phyloP scores from a whole-genome alignment of 2,888 invertebrate genomes.

The Diaprepes abbreviatus region DNA sequence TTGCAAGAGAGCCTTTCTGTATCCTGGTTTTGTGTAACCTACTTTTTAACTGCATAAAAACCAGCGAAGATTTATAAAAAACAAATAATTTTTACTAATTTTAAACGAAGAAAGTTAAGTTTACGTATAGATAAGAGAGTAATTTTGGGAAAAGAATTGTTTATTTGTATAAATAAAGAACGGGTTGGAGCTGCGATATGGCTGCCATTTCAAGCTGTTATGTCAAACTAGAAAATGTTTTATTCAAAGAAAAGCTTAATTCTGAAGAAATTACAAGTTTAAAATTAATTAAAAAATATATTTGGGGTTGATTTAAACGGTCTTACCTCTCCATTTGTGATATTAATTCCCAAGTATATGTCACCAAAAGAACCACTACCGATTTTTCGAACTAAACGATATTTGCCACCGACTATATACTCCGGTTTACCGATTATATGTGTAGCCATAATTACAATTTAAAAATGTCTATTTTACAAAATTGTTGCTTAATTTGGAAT shows the following conservation, averaged over 20 bases:
- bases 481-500: slow-evolving; percentile 66
- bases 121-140: slow-evolving; percentile 2
- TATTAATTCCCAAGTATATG: slow-evolving; percentile 96
- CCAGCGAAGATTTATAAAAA: slow-evolving; percentile 49
- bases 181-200: slow-evolving; percentile 52
- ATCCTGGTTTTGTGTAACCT: slow-evolving; percentile 63
- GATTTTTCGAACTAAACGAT: slow-evolving; percentile 95
- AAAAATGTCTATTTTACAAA: slow-evolving; percentile 61
- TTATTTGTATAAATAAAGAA: slow-evolving; percentile 52
- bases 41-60: slow-evolving; percentile 62
- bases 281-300: background rate
- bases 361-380: slow-evolving; percentile 99
- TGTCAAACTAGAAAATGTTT: slow-evolving; percentile 53
- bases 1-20: slow-evolving; percentile 55
- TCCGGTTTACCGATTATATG: slow-evolving; percentile 72
- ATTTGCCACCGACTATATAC: slow-evolving; percentile 91
- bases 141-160: background rate
- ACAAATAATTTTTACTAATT: slow-evolving; percentile 48
- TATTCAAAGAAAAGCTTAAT: slow-evolving; percentile 49
- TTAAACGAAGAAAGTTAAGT: slow-evolving; percentile 50
- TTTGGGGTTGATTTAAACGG: background rate
- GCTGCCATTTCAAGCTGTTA: slow-evolving; percentile 57
- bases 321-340: slow-evolving; percentile 89
- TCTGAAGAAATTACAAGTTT: background rate
- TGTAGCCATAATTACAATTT: slow-evolving; percentile 66